phyloP scores from a whole-genome alignment of 2,888 invertebrate species.

The Zaprionus obscuricornis region DNA sequence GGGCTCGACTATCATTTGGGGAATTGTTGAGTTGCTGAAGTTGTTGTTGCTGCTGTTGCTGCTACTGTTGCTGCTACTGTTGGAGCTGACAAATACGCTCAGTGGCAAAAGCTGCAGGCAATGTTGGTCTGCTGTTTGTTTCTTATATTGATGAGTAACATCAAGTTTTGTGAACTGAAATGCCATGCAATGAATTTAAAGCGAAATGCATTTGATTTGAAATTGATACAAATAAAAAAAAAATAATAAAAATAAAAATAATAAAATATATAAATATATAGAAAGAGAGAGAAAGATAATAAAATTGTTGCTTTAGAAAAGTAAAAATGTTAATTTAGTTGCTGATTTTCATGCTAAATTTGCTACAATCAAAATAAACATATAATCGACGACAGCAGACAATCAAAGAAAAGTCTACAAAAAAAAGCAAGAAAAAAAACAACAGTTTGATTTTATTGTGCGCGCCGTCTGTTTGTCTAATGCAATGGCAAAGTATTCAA shows the following conservation, averaged over 20 bases:
- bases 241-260: background rate
- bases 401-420: conserved; percentile 33
- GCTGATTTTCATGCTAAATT: conserved; percentile 48
- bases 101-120: conserved; percentile 41
- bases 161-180: conserved; percentile 42
- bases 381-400: conserved; percentile 37
- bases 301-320: background rate
- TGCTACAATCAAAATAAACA: conserved; percentile 49
- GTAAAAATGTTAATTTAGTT: conserved; percentile 40
- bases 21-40: conserved; percentile 46
- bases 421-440: conserved; percentile 41
- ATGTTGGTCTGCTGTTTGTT: conserved; percentile 26
- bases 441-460: conserved; percentile 58
- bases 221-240: background rate
- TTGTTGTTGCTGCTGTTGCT: no score
- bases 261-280: background rate
- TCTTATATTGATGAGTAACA: conserved; percentile 66
- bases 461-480: conserved; percentile 35
- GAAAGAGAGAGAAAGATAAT: background rate
- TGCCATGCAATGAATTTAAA: conserved; percentile 57
- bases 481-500: conserved; percentile 35
- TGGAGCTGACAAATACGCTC: conserved; percentile 59
- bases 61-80: background rate
- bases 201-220: conserved; percentile 51
- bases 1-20: conserved; percentile 49